phyloP scores from a whole-genome alignment of 2,797 vertebrate species.

The Macroramphosus scolopax region DNA sequence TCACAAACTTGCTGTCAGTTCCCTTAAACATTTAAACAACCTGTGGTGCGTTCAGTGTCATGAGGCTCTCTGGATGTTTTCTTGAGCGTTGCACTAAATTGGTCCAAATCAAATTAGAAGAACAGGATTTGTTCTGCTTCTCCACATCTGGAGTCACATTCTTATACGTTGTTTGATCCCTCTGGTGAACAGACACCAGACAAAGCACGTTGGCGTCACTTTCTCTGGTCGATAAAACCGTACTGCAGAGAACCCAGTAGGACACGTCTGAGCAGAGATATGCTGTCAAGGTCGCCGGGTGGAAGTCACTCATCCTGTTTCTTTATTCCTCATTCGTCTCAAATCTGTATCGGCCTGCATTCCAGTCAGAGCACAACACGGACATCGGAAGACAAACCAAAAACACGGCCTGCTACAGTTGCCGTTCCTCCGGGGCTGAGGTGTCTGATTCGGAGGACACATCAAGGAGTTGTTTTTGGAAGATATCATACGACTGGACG shows the following conservation, averaged over 20 bases:
- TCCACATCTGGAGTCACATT: no score
- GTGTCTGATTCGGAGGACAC: constrained; percentile 14
- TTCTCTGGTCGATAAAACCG: constrained; percentile 12
- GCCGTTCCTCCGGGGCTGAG: not conserved
- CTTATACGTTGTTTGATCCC: no score
- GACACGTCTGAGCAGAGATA: not conserved
- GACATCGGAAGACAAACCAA: constrained; percentile 44
- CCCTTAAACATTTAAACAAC: no score
- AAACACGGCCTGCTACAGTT: constrained; percentile 40
- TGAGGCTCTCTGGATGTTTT: no score
- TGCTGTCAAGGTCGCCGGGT: constrained; percentile 20
- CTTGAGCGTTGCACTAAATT: no score
- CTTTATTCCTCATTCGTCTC: constrained; percentile 5
- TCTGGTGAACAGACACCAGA: no score
- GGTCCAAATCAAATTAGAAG: no score
- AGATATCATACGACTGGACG: constrained; percentile 18
- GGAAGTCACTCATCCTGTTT: constrained; percentile 23
- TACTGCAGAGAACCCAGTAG: constrained; percentile 11
- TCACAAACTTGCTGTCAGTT: no score
- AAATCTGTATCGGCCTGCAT: constrained; percentile 19
- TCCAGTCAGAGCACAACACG: constrained; percentile 31
- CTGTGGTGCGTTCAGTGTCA: no score
- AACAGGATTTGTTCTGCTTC: no score
- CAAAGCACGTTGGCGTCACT: constrained; percentile 8
- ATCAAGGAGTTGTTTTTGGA: constrained; percentile 15